phyloP scores from a whole-genome alignment of 1,140 invertebrate genomes.

The Trichogramma pretiosum region DNA sequence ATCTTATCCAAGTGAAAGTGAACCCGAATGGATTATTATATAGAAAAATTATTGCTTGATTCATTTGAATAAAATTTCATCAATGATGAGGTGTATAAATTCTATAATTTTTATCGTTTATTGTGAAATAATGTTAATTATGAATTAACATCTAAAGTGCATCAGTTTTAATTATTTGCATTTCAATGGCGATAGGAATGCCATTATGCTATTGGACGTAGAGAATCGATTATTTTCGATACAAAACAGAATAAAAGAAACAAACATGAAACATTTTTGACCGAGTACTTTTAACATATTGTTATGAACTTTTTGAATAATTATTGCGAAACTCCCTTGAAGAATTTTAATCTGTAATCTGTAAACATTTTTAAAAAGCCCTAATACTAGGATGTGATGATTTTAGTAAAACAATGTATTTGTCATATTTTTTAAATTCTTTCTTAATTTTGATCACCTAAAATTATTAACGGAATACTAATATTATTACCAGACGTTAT shows the following conservation, averaged over 20 bases:
- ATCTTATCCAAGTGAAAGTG: too few relatives aligned
- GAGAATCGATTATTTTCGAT: slow-evolving; percentile 15
- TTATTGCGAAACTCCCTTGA: neutral
- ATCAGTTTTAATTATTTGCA: neutral
- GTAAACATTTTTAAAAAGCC: neutral
- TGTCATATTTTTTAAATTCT: neutral
- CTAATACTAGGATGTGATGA: slow-evolving; percentile 3
- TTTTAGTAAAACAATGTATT: slow-evolving; percentile 5
- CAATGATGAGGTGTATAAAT: slow-evolving; percentile 2
- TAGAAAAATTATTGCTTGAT: neutral
- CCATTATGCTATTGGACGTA: slow-evolving; percentile 4
- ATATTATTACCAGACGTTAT: neutral
- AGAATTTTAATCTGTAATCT: slow-evolving; percentile 8
- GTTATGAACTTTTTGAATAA: slow-evolving; percentile 11
- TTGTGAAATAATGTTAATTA: slow-evolving; percentile 1
- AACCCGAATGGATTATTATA: neutral
- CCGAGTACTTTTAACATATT: slow-evolving; percentile 16
- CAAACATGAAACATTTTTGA: slow-evolving; percentile 11
- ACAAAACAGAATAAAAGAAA: slow-evolving; percentile 8
- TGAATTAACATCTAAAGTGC: neutral
- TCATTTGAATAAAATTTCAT: neutral
- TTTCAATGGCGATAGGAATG: slow-evolving; percentile 1
- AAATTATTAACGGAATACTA: slow-evolving; percentile 1
- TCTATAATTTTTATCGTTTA: neutral
- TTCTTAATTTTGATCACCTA: neutral